Evolutionary conservation across 1,140 invertebrate species (phyloP).

Genomic region (Drosophila elegans): DNA sequence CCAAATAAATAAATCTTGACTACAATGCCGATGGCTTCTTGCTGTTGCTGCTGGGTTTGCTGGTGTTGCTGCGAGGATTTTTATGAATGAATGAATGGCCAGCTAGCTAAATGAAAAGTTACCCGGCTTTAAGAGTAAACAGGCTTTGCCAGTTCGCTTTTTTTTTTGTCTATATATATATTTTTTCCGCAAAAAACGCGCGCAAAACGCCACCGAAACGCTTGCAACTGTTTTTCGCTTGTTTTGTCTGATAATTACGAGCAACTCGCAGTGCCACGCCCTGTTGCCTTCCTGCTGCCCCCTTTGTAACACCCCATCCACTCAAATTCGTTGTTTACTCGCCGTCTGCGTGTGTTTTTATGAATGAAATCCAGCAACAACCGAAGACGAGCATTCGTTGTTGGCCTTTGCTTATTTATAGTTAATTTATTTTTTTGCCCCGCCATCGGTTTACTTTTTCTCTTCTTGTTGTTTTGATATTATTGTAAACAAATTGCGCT

Average conservation of each 20-base stretch:
- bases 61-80: slow-evolving; percentile 53
- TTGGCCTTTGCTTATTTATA: slow-evolving; percentile 71
- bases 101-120: slow-evolving; percentile 60
- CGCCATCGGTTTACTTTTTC: slow-evolving; percentile 38
- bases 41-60: slow-evolving; percentile 17
- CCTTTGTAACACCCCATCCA: neutral
- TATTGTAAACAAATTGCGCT: slow-evolving; percentile 76
- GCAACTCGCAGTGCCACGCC: slow-evolving; percentile 40
- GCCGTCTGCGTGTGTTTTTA: slow-evolving; percentile 54
- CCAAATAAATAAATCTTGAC: slow-evolving; percentile 78
- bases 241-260: slow-evolving; percentile 53
- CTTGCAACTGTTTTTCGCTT: slow-evolving; percentile 20
- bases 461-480: slow-evolving; percentile 31
- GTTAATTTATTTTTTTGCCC: slow-evolving; percentile 71
- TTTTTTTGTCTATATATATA: neutral
- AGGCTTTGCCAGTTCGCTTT: slow-evolving; percentile 28
- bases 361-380: slow-evolving; percentile 44
- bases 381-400: slow-evolving; percentile 22
- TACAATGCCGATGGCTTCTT: slow-evolving; percentile 50
- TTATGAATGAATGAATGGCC: slow-evolving; percentile 76
- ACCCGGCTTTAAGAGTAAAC: slow-evolving; percentile 25
- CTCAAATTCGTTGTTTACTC: slow-evolving; percentile 47
- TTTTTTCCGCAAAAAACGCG: slow-evolving; percentile 20
- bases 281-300: slow-evolving; percentile 6
- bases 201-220: slow-evolving; percentile 39